Evolutionary conservation across 2,113 vertebrate genomes (phyloP).

Genomic region (Fregata magnificens): DNA sequence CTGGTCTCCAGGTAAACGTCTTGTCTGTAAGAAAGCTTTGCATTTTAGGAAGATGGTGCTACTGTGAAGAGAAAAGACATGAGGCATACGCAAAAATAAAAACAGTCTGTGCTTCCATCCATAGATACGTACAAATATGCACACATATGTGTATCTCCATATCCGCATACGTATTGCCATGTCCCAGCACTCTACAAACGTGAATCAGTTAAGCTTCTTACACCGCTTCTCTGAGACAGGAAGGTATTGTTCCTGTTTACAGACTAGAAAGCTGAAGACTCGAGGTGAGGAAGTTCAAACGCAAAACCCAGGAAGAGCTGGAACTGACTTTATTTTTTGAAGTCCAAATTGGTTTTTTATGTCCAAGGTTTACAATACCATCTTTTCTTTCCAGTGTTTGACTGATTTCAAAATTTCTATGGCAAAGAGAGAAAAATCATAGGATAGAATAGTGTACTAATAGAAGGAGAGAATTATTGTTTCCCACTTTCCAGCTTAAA

Average conservation of each 20-base stretch:
- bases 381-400: not conserved
- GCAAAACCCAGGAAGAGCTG: not conserved
- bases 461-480: not conserved
- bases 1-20: not conserved
- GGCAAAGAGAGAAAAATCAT: not conserved
- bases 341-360: not conserved
- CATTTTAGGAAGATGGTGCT: not conserved
- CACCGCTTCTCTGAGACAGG: not conserved
- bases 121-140: not conserved
- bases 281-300: not conserved
- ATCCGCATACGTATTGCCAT: not conserved
- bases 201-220: not conserved
- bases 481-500: no score
- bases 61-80: not conserved
- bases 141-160: not conserved
- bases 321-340: not conserved
- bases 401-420: not conserved
- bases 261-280: not conserved
- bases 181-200: not conserved
- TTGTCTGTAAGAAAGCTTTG: not conserved
- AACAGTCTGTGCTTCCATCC: not conserved
- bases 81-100: not conserved
- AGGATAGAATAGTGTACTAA: not conserved
- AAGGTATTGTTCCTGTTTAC: constrained; percentile 21
- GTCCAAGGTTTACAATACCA: not conserved